Conservation (phyloP, 1,140 invertebrate species). For the Stegodyphus dumicola region DNA sequence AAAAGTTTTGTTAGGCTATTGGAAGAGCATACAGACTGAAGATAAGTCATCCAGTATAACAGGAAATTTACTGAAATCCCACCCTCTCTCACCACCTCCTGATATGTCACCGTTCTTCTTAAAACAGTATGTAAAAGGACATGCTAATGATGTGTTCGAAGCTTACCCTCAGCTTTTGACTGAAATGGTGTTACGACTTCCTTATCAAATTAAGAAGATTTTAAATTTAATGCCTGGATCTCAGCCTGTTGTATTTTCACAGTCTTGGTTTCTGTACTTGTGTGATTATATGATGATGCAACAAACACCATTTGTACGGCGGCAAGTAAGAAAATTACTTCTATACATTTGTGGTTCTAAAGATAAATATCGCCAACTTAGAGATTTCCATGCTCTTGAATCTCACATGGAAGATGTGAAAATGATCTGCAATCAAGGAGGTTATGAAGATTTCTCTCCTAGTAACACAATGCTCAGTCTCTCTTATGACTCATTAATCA, state of each 20-base stretch:
- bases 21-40: conserved; percentile 75
- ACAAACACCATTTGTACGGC: conserved; percentile 72
- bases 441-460: conserved; percentile 69
- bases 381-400: conserved; percentile 86
- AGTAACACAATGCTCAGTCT: conserved; percentile 71
- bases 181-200: conserved; percentile 92
- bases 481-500: conserved; percentile 89
- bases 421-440: conserved; percentile 74
- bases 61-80: conserved; percentile 80
- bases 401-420: conserved; percentile 69
- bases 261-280: conserved; percentile 81
- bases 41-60: conserved; percentile 64
- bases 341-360: conserved; percentile 95
- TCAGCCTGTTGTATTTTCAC: conserved; percentile 67
- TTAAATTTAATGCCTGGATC: conserved; percentile 64
- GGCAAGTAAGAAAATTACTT: conserved; percentile 86
- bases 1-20: conserved; percentile 83
- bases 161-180: conserved; percentile 92
- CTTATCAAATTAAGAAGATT: conserved; percentile 87
- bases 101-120: conserved; percentile 97
- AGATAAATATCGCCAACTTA: conserved; percentile 91
- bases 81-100: conserved; percentile 75
- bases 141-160: conserved; percentile 92
- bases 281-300: conserved; percentile 97
- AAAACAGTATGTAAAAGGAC: conserved; percentile 90